Base-by-base conservation (phyloP, 2,113 vertebrate species). In the Leucoraja erinaceus region DNA sequence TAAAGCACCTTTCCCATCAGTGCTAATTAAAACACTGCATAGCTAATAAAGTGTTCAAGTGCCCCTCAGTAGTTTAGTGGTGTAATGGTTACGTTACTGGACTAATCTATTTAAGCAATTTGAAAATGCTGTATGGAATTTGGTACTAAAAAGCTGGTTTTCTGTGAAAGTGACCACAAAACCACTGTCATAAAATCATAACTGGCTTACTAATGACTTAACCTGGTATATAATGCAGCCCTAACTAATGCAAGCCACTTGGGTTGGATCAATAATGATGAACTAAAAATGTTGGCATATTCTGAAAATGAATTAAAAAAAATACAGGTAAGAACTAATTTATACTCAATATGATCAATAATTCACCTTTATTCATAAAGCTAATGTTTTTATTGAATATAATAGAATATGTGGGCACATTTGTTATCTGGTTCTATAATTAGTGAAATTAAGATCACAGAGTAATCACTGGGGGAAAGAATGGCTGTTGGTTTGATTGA, bases 281-380 rank as follows among this genome's bases (percentile, higher is more conserved):
- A 6, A 7, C 11, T 31, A 63, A 31, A 18, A 31, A 61, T 63
- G 5, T 20, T 72, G 16, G 54, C 28, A 61, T 28, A 63, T 61
- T n/a, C n/a, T 88, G 59, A 31, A n/a, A 88, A 88, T 66, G 59
- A 88, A 31, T 86, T 88, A 22, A 2, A 0, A 7, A 88, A 88
- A 33, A 88, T 88, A 91, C 63, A 72, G 59, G 66, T 91, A 91
- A 91, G 33, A 12, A 72, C 59, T 33, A 91, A 70, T 91, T 38
- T 28, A 70, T 91, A 68, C 66, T 91, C 72, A 22, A 68, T 72
- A 63, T 91, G n/a, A 90, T 91, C 68, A 72, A 14, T 22, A 38
- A 47, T 72, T 91, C 90, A 91, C 68, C 22, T 59, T 63, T 91
- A 88, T 63, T 28, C 56, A 56, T 59, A 63, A 59, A 88, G 28